Percentiles rank a stretch among this genome's conserved stretches.
phyloP scores from a whole-genome alignment of 2,888 invertebrate genomes.

The Limnephilus marmoratus region DNA sequence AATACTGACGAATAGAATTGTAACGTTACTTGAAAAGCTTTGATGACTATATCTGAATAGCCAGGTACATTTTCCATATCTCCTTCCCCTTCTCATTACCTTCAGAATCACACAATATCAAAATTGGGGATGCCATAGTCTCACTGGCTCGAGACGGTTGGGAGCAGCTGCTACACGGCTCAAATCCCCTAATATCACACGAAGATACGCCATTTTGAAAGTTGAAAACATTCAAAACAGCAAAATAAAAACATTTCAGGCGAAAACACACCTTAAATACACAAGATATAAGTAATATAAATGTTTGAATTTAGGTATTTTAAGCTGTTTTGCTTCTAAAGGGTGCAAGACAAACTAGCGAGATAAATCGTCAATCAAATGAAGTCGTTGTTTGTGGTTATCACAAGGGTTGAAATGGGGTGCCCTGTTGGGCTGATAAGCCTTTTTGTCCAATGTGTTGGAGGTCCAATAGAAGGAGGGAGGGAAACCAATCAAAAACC shows the following conservation, averaged over 20 bases:
- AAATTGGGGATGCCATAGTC: too few species aligned
- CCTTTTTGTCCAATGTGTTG: not conserved
- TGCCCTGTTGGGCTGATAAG: constrained; percentile 36
- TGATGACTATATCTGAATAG: too few species aligned
- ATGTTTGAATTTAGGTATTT: not conserved
- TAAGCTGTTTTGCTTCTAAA: not conserved
- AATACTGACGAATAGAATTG: too few species aligned
- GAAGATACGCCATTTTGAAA: constrained; percentile 27
- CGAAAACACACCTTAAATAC: not conserved
- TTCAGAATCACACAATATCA: too few species aligned
- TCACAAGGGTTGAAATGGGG: constrained; percentile 23
- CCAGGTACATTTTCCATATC: too few species aligned
- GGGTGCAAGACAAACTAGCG: not conserved
- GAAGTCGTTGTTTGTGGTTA: constrained; percentile 3
- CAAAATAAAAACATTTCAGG: not conserved
- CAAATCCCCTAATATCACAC: not conserved
- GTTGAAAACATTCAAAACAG: not conserved
- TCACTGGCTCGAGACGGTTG: too few species aligned
- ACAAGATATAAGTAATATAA: not conserved
- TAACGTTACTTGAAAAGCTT: too few species aligned
- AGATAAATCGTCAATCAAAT: constrained; percentile 33
- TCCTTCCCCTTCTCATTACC: too few species aligned
- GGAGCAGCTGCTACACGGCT: too few species aligned
- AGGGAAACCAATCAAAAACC: constrained; percentile 64
- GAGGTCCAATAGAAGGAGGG: constrained; percentile 57